Evolutionary conservation across 2,113 vertebrate genomes (phyloP).

Genomic region (Herpetotheres cachinnans): DNA sequence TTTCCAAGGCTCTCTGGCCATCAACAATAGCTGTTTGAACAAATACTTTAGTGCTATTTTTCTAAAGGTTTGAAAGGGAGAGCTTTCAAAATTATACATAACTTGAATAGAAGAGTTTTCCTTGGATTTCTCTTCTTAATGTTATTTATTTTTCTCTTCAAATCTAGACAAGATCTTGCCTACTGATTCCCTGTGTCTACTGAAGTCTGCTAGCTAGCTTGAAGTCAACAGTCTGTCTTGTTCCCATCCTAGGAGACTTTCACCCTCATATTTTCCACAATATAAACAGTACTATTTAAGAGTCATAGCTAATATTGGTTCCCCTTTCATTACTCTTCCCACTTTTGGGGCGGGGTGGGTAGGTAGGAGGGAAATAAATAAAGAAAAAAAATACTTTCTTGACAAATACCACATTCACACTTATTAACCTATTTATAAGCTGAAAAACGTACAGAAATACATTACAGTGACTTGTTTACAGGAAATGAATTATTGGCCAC

Average conservation of each 20-base stretch:
- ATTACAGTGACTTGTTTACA: neutral
- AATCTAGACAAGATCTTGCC: neutral
- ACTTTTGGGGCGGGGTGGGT: rapidly evolving
- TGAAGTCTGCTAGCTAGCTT: neutral
- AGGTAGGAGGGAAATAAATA: neutral
- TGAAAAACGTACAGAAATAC: neutral
- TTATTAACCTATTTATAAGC: neutral
- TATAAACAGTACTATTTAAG: neutral
- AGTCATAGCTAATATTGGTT: neutral
- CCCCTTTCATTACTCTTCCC: neutral
- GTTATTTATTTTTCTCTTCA: neutral
- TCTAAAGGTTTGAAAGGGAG: neutral
- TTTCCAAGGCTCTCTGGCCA: neutral
- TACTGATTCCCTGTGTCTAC: neutral
- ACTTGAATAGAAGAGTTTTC: neutral
- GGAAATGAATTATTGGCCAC: neutral
- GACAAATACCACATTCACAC: neutral
- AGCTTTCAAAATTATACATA: neutral
- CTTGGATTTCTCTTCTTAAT: neutral
- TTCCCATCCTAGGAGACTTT: neutral
- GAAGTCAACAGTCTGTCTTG: neutral
- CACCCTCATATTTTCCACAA: neutral
- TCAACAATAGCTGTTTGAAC: neutral
- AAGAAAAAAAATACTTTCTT: neutral
- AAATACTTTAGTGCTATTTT: neutral